Base-by-base conservation (phyloP, 2,113 vertebrate genomes). In the Ctenodactylus gundi region DNA sequence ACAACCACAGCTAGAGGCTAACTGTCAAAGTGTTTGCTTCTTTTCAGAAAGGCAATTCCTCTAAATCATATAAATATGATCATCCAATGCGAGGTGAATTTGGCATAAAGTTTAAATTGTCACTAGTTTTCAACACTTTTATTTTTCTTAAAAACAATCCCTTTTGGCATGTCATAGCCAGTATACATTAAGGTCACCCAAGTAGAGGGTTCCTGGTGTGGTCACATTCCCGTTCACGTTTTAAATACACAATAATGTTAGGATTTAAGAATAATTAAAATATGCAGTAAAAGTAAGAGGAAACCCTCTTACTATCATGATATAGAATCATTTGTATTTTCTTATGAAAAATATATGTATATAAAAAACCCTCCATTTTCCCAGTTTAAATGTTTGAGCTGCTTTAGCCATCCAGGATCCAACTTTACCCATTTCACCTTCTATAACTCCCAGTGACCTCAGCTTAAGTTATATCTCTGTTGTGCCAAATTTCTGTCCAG, bases 31-130 rank as follows among this genome's bases (percentile, higher is more conserved):
- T 17, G 3, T 91, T 94, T 73, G 13, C 12, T 29, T 51, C 36
- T 87, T 49, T 46, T 49, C 6, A 62, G 15, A 6, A 92, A 77
- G 36, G 11, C 9, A 77, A 62, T 87, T 44, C 23, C 18, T 57
- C 9, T 60, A 90, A 77, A 72, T 75, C 75, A 72, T 62, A 70
- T 72, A 89, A 80, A 67, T 65, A 90, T 72, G 94, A 68, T 53
- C 81, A 90, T 46, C 46, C 0, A 89, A 89, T 76, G 31, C 68
- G 89, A 91, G 15, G 29, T 65, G 7, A 91, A 86, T 64, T 62
- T 85, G 21, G 21, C 39, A 55, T 57, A 82, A 85, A 91, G 89
- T 91, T 58, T 80, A 21, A 91, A 34, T 6, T 93, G 36, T 44
- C 67, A 94, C 17, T 68, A 51, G n/a, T 85, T 76, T 87, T 68